Percentiles rank a stretch among this genome's conserved stretches.
Evolutionary conservation across 1,140 invertebrate species (phyloP).

Genomic region (Microvelia longipes): DNA sequence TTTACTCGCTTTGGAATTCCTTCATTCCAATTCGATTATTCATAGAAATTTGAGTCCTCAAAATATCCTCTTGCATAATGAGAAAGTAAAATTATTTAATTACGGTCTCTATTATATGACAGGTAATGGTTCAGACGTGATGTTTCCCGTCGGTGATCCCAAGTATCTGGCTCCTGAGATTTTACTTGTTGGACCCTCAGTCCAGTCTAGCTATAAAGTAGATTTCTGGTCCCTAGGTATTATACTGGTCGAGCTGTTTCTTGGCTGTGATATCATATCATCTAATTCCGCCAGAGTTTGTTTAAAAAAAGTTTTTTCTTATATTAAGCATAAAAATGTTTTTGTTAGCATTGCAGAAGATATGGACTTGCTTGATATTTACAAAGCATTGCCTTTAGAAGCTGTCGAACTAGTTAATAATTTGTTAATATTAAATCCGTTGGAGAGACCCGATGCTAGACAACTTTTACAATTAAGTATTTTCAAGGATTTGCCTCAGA

Average conservation of each 20-base stretch:
- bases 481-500: not conserved
- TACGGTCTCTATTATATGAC: slow-evolving; percentile 90
- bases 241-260: slow-evolving; percentile 59
- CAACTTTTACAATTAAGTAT: slow-evolving; percentile 8
- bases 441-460: slow-evolving; percentile 8
- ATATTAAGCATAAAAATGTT: slow-evolving; percentile 41
- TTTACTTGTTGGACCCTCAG: slow-evolving; percentile 33
- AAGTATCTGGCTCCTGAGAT: slow-evolving; percentile 78
- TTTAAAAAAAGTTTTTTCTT: slow-evolving; percentile 55
- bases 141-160: slow-evolving; percentile 75
- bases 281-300: slow-evolving; percentile 54
- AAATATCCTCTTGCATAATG: slow-evolving; percentile 63
- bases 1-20: slow-evolving; percentile 51
- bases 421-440: slow-evolving; percentile 1
- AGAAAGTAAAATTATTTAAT: slow-evolving; percentile 66
- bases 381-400: slow-evolving; percentile 33
- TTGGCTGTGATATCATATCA: slow-evolving; percentile 47
- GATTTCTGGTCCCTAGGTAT: slow-evolving; percentile 88
- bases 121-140: slow-evolving; percentile 60
- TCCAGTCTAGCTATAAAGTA: slow-evolving; percentile 37
- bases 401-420: slow-evolving; percentile 7
- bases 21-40: slow-evolving; percentile 57
- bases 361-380: slow-evolving; percentile 48
- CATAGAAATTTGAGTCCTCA: slow-evolving; percentile 66
- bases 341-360: slow-evolving; percentile 61